A percentile compares a stretch with the other conserved stretches of the same genome.
phyloP scores from a whole-genome alignment of 2,797 vertebrate genomes.

The Fringilla coelebs region DNA sequence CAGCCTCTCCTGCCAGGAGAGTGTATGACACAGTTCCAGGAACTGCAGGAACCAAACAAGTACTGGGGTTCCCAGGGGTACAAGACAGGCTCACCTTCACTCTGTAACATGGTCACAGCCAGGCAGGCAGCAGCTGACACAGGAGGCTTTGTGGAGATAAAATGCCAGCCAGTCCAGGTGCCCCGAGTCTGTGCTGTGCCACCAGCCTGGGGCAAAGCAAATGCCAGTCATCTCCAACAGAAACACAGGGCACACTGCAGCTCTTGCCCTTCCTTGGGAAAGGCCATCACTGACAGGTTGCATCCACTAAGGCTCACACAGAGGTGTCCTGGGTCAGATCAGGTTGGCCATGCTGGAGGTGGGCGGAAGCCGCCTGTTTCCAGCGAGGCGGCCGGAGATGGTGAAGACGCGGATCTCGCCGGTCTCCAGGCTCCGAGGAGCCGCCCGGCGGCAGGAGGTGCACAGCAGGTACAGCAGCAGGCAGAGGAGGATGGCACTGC shows the following conservation, averaged over 20 bases:
- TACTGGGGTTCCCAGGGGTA: background rate
- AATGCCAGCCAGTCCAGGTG: background rate
- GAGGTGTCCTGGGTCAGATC: slow-evolving; percentile 75
- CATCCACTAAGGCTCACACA: background rate
- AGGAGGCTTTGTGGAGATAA: background rate
- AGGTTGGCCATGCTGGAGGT: slow-evolving; percentile 94
- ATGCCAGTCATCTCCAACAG: background rate
- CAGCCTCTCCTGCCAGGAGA: background rate
- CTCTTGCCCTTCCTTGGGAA: background rate
- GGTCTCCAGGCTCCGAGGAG: slow-evolving; percentile 50
- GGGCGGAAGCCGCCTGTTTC: slow-evolving; percentile 81
- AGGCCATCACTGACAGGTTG: background rate
- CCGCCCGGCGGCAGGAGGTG: slow-evolving; percentile 57
- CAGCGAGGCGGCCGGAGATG: slow-evolving; percentile 85
- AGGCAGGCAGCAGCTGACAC: background rate
- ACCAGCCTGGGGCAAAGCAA: background rate
- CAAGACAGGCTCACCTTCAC: slow-evolving; percentile 30
- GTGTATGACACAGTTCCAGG: rapidly evolving
- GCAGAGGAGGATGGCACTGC: slow-evolving; percentile 80
- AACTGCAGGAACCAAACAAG: background rate
- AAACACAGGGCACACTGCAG: background rate
- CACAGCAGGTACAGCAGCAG: slow-evolving; percentile 73
- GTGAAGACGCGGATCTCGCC: slow-evolving; percentile 84
- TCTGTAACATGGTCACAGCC: background rate
- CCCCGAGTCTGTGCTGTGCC: background rate